Conservation (phyloP, 37 sponge, comb jelly and placozoan genomes). For the Ianthella basta region DNA sequence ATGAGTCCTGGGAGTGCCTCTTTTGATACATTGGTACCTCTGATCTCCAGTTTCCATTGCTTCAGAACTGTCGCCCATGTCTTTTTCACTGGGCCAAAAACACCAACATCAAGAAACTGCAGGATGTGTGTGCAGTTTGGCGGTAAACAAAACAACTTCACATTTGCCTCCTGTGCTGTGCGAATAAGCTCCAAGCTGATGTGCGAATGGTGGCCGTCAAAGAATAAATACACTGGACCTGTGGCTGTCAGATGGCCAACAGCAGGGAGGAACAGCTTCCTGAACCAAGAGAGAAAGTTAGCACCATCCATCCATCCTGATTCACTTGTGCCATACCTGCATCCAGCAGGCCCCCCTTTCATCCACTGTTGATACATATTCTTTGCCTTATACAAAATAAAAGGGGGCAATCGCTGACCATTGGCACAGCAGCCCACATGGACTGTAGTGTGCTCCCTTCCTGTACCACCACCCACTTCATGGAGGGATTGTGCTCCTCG, state of each 20-base stretch:
- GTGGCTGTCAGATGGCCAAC: neutral
- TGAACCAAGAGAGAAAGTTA: constrained; percentile 7
- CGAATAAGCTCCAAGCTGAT: neutral
- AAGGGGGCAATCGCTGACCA: constrained; percentile 1
- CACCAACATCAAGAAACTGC: constrained; percentile 4
- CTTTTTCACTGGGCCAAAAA: constrained; percentile 5
- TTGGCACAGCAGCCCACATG: neutral
- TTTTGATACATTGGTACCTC: constrained; percentile 10
- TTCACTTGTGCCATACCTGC: neutral
- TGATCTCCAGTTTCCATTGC: neutral
- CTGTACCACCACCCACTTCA: constrained; percentile 23
- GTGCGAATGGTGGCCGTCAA: constrained; percentile 24
- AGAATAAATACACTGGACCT: constrained; percentile 6
- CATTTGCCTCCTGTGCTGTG: neutral
- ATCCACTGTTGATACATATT: neutral
- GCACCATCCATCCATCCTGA: constrained; percentile 14
- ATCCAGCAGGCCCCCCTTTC: neutral
- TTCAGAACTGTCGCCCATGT: neutral
- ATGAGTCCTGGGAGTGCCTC: neutral
- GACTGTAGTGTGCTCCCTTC: constrained; percentile 19
- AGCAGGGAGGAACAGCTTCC: constrained; percentile 10
- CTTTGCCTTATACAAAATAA: neutral
- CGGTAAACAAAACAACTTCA: neutral
- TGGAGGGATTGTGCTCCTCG: neutral
- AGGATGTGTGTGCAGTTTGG: constrained; percentile 4